Conservation (phyloP, 2,797 vertebrate species). For the Enteromius argenteus region DNA sequence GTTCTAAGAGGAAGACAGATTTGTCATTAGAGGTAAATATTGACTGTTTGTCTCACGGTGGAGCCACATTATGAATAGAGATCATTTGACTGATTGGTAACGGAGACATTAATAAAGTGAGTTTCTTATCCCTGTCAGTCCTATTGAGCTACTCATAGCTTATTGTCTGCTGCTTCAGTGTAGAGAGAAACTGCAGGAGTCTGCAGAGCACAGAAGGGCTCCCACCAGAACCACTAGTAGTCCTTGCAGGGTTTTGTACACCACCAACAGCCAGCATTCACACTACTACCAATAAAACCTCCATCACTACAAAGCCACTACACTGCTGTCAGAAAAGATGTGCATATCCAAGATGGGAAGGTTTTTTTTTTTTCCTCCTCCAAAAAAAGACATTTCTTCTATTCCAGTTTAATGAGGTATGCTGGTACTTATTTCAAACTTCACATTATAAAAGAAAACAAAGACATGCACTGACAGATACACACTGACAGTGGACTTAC, state of each 20-base stretch:
- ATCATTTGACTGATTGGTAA: conserved; percentile 27
- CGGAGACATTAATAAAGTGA: conserved; percentile 24
- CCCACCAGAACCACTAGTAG: not conserved
- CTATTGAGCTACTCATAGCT: conserved; percentile 26
- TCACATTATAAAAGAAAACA: not conserved
- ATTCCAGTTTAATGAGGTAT: not conserved
- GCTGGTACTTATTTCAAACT: not conserved
- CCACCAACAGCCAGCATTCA: not conserved
- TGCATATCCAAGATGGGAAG: not conserved
- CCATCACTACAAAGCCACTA: not conserved
- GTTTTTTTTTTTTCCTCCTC: no score
- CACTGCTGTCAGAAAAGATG: not conserved
- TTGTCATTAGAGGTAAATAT: conserved; percentile 35
- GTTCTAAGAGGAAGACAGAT: not conserved
- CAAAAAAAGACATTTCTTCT: not conserved
- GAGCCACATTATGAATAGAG: not conserved
- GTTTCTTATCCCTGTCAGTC: conserved; percentile 22
- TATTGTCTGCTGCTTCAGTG: not conserved
- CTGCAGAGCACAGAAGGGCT: not conserved
- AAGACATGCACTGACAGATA: not conserved
- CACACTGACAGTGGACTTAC: not conserved
- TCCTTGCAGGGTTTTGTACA: not conserved
- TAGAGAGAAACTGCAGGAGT: conserved; percentile 7
- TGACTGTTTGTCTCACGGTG: conserved; percentile 10
- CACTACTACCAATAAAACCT: not conserved